These are phyloP conservation scores for Caenorhabditis japonica DNA, from an alignment of 2,888 invertebrate genomes.

Conservation along the genomic window DNA sequence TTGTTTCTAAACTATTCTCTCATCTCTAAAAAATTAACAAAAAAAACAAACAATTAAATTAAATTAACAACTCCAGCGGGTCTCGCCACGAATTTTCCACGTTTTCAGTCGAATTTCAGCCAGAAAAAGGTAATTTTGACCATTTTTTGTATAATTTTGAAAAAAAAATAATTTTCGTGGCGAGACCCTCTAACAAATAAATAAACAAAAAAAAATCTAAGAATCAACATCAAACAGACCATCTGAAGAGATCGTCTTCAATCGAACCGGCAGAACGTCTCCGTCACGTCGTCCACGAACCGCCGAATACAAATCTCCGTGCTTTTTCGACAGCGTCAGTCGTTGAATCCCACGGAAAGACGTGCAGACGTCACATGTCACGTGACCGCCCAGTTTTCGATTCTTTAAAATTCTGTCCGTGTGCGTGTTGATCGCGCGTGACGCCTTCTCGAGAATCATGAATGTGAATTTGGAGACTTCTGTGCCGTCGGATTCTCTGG, in stretches of 20 bases:
- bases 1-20: too few species aligned
- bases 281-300: constrained; percentile 52
- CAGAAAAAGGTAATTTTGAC: too few species aligned
- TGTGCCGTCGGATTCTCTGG: constrained; percentile 74
- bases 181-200: too few species aligned
- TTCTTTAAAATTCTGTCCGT: constrained; percentile 56
- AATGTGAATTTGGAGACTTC: constrained; percentile 84
- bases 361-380: constrained; percentile 70
- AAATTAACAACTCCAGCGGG: background rate
- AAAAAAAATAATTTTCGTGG: too few species aligned
- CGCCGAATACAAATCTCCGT: constrained; percentile 46
- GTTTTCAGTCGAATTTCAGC: background rate
- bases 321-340: constrained; percentile 65
- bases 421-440: constrained; percentile 45
- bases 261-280: constrained; percentile 65
- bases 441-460: constrained; percentile 86
- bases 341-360: constrained; percentile 71
- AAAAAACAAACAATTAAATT: too few species aligned
- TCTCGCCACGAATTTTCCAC: background rate
- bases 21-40: too few species aligned
- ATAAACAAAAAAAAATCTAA: background rate
- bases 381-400: constrained; percentile 64
- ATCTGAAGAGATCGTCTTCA: constrained; percentile 48
- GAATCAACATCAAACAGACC: background rate
- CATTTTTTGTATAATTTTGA: too few species aligned